Conservation (phyloP, 2,797 vertebrate species). For the Gobionotothen gibberifrons region DNA sequence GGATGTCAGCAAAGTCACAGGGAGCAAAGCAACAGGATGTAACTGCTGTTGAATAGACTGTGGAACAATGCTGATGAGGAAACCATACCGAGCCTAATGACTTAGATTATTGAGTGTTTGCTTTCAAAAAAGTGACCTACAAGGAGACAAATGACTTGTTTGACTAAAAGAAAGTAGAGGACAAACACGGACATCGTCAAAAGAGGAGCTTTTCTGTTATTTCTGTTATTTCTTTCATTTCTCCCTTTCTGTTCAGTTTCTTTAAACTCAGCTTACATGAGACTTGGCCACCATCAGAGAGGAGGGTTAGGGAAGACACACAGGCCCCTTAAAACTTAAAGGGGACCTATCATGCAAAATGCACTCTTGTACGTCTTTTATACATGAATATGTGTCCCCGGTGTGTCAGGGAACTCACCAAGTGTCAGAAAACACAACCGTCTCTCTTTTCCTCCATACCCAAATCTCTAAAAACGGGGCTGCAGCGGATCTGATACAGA, state of each 20-base stretch:
- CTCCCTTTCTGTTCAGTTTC: slow-evolving; percentile 25
- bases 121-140: slow-evolving; percentile 47
- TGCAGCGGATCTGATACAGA: too few relatives aligned
- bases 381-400: too few relatives aligned
- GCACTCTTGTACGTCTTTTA: too few relatives aligned
- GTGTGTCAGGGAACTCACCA: too few relatives aligned
- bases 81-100: slow-evolving; percentile 39
- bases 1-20: slow-evolving; percentile 52
- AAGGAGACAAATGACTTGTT: slow-evolving; percentile 42
- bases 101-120: slow-evolving; percentile 60
- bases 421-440: too few relatives aligned
- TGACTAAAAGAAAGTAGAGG: slow-evolving; percentile 34
- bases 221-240: slow-evolving; percentile 3
- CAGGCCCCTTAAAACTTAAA: slow-evolving; percentile 8
- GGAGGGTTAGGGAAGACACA: slow-evolving; percentile 39
- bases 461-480: too few relatives aligned
- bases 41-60: slow-evolving; percentile 29
- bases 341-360: too few relatives aligned
- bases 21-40: slow-evolving; percentile 28
- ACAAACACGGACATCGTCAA: slow-evolving; percentile 28
- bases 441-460: too few relatives aligned
- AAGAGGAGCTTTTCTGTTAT: neutral
- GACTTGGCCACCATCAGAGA: slow-evolving; percentile 28
- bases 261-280: slow-evolving; percentile 33
- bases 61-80: slow-evolving; percentile 40